Percentiles rank a stretch among this genome's conserved stretches.
Conservation (phyloP, 2,797 vertebrate species). For the Hydrocynus forskahlii region DNA sequence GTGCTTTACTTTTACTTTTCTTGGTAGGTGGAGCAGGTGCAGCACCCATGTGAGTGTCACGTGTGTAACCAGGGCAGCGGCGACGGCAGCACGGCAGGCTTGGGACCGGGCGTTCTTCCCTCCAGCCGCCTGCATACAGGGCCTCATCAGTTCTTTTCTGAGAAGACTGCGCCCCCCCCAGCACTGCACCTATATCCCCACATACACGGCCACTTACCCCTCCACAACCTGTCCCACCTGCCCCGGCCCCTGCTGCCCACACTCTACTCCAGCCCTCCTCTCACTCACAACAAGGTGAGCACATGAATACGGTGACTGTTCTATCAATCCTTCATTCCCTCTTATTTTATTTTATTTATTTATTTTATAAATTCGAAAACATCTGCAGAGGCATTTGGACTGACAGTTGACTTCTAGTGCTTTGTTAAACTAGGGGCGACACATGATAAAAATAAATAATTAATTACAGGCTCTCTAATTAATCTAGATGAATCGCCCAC, state of each 20-base stretch:
- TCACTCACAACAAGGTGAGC: conserved; percentile 94
- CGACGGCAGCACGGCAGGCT: conserved; percentile 71
- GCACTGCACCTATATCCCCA: conserved; percentile 97
- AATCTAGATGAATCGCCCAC: too few relatives aligned
- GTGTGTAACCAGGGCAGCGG: conserved; percentile 90
- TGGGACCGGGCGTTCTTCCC: conserved; percentile 80
- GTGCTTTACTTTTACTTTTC: neutral
- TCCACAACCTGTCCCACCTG: conserved; percentile 91
- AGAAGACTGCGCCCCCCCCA: conserved; percentile 88
- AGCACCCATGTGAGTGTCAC: conserved; percentile 93
- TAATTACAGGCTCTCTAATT: too few relatives aligned
- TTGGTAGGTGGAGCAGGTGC: conserved; percentile 83
- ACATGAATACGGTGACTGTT: too few relatives aligned
- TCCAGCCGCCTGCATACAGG: conserved; percentile 83
- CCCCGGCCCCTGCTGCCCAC: conserved; percentile 91
- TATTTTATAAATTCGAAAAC: too few relatives aligned
- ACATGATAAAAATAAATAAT: too few relatives aligned
- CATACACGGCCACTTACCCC: conserved; percentile 94
- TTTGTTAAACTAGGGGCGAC: too few relatives aligned
- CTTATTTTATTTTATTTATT: too few relatives aligned
- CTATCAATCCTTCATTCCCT: too few relatives aligned
- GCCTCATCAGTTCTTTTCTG: conserved; percentile 89
- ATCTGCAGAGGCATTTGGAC: too few relatives aligned
- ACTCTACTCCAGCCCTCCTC: conserved; percentile 91
- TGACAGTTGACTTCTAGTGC: too few relatives aligned